Evolutionary conservation across 2,888 invertebrate genomes (phyloP).

Genomic region (Toxonevra muliebris): DNA sequence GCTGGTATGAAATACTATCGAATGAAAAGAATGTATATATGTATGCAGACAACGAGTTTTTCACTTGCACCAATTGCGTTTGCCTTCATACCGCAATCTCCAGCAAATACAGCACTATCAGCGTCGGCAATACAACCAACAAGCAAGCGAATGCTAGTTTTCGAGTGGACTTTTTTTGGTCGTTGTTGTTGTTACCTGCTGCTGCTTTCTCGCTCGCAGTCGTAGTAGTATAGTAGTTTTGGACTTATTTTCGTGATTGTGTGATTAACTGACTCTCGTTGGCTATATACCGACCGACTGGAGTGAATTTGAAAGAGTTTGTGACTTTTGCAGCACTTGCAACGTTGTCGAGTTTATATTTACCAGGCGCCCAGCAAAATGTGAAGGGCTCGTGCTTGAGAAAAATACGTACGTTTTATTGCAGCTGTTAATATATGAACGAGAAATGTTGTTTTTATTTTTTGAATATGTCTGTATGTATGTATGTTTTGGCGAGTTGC

Average conservation of each 20-base stretch:
- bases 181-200: too few relatives aligned
- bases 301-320: constrained; percentile 33
- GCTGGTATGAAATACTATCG: too few relatives aligned
- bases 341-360: constrained; percentile 56
- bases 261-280: not conserved
- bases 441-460: too few relatives aligned
- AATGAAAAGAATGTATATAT: too few relatives aligned
- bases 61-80: constrained; percentile 11
- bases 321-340: constrained; percentile 48
- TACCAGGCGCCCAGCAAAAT: constrained; percentile 44
- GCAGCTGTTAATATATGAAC: constrained; percentile 34
- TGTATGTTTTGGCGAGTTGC: not conserved
- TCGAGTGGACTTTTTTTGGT: constrained; percentile 35
- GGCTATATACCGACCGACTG: constrained; percentile 14
- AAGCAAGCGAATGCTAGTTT: not conserved
- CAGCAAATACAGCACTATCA: not conserved
- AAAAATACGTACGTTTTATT: constrained; percentile 29
- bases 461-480: not conserved
- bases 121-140: not conserved
- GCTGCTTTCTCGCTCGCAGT: constrained; percentile 9
- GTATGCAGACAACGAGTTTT: too few relatives aligned
- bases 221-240: not conserved
- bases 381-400: constrained; percentile 10
- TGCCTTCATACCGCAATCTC: not conserved
- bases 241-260: not conserved